Evolutionary conservation across 2,888 invertebrate genomes (phyloP).

Genomic region (Nyleta sp.): DNA sequence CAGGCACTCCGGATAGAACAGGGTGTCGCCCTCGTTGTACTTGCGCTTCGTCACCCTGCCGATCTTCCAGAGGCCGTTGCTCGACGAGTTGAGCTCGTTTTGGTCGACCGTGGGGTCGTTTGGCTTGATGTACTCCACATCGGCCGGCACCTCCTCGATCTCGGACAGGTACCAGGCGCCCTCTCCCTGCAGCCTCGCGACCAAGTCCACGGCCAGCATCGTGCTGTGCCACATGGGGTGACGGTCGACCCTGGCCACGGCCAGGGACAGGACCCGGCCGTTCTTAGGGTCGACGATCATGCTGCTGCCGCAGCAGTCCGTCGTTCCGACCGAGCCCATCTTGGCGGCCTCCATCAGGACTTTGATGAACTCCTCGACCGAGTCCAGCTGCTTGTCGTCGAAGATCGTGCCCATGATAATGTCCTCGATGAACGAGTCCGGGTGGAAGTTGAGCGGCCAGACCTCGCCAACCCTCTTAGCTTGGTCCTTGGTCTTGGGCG

Average conservation of each 20-base stretch:
- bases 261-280: constrained; percentile 87
- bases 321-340: constrained; percentile 70
- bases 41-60: constrained; percentile 67
- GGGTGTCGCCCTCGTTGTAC: constrained; percentile 68
- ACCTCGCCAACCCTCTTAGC: constrained; percentile 84
- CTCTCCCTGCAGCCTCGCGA: constrained; percentile 92
- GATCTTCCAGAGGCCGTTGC: constrained; percentile 52
- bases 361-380: constrained; percentile 85
- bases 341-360: constrained; percentile 84
- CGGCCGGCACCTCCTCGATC: constrained; percentile 35
- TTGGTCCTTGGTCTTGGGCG: constrained; percentile 88
- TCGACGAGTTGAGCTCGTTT: constrained; percentile 48
- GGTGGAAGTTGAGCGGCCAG: constrained; percentile 95
- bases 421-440: constrained; percentile 88
- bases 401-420: constrained; percentile 86
- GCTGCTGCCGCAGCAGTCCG: constrained; percentile 82
- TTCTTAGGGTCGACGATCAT: constrained; percentile 90
- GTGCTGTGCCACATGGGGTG: constrained; percentile 92
- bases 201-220: constrained; percentile 93
- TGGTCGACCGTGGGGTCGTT: constrained; percentile 33
- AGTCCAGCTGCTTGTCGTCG: constrained; percentile 82
- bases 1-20: constrained; percentile 72
- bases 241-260: constrained; percentile 84
- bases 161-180: constrained; percentile 86
- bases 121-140: constrained; percentile 45